Evolutionary conservation across 2,888 invertebrate species (phyloP), one percentile per base, ranked within the genome.

Genomic region (Acholoe squamosa): DNA sequence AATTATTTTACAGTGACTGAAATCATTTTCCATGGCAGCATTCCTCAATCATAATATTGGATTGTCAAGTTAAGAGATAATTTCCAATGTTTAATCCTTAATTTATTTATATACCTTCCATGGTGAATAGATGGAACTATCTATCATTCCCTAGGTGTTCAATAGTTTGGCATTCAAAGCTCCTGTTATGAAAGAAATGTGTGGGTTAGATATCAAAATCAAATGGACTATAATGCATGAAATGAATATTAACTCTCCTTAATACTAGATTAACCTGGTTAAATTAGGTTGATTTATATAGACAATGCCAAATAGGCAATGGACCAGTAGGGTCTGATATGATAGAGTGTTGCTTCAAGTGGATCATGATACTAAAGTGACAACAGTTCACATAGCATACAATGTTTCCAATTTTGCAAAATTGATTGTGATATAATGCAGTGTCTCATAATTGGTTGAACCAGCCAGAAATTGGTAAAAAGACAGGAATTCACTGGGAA

Each of bases 401-500:
- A 80, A 80, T 33, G 80, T 80, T 80, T 80, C 80, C 80, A 80
- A 80, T 34, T 22, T 71, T 80, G 80, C 80, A 80, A 80, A 80
- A 80, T 33, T 71, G 71, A 71, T 80, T 80, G 80, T 80, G 80
- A 80, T 80, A 80, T 43, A 16, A 7, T 25, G 71, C 71, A 71
- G 71, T 71, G 71, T 71, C 71, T 71, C 71, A 28, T 71, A 0
- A 71, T 28, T n/a, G 31, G 25, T 71, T 14, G 25, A 14, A 71
- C 28, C 28, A 28, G 28, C 28, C 71, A 14, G n/a, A n/a, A 61
- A 71, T 61, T 19, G 14, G 71, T 5, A 25, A 71, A 71, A 71
- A n/a, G 14, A 71, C n/a, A n/a, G 19, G 61, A 14, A n/a, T 61
- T n/a, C 19, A 61, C 61, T 61, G 61, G 61, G 19, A 61, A 61